Conservation (phyloP, 2,888 invertebrate genomes). For the Xestia xanthographa region DNA sequence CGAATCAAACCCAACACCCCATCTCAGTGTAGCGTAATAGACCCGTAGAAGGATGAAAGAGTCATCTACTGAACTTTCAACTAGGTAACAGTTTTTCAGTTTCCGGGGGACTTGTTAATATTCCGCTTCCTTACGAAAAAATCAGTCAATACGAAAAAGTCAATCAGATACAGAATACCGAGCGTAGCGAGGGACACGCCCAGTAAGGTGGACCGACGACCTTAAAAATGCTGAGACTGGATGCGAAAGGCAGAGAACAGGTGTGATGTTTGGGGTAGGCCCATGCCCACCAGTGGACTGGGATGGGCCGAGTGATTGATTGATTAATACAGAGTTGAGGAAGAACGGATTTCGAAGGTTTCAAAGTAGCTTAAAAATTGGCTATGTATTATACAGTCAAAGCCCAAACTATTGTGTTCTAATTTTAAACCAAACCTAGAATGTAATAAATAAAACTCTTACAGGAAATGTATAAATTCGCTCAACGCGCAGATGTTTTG, state of each 20-base stretch:
- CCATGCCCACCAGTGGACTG: background rate
- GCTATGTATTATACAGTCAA: background rate
- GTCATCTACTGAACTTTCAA: background rate
- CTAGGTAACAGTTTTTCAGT: background rate
- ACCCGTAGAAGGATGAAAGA: background rate
- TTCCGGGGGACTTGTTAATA: too few relatives aligned
- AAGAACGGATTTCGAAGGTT: background rate
- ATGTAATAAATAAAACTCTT: conserved; percentile 13
- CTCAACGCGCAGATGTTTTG: conserved; percentile 20
- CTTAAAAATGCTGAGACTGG: background rate
- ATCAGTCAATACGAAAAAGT: too few relatives aligned
- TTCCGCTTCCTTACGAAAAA: background rate
- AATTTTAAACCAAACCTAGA: conserved; percentile 1
- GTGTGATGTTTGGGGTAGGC: background rate
- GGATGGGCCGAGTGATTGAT: background rate
- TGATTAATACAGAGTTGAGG: background rate
- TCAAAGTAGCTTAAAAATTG: background rate
- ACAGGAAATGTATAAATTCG: conserved; percentile 35
- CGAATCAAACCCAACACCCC: background rate
- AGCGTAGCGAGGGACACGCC: background rate
- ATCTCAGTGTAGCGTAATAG: background rate
- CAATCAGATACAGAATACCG: background rate
- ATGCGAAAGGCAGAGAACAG: background rate
- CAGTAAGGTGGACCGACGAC: background rate
- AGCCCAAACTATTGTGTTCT: background rate